Evolutionary conservation across 2,888 invertebrate genomes (phyloP).

Genomic region (Blomia tropicalis): DNA sequence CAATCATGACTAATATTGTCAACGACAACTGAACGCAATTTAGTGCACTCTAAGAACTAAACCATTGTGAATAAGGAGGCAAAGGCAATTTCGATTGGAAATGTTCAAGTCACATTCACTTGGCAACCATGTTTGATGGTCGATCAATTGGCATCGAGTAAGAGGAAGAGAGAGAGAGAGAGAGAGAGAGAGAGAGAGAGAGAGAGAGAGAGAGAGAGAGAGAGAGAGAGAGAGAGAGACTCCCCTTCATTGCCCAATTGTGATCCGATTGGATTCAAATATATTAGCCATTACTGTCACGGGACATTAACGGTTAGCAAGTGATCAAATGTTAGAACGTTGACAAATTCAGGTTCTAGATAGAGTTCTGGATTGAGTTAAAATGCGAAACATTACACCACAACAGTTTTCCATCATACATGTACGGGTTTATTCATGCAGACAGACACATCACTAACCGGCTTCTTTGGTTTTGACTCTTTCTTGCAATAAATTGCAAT

Average conservation of each 20-base stretch:
- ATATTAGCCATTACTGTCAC: no score
- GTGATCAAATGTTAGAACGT: background rate
- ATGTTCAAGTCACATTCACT: background rate
- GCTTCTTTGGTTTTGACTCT: no score
- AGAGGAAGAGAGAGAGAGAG: background rate
- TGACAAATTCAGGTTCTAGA: conserved; percentile 3
- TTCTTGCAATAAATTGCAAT: no score
- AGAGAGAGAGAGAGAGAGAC: background rate
- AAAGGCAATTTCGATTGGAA: background rate
- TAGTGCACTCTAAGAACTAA: background rate
- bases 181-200: no score
- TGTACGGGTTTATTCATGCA: no score
- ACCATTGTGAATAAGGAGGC: no score
- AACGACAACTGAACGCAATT: background rate
- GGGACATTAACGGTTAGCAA: background rate
- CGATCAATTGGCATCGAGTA: background rate
- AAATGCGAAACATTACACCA: conserved; percentile 1
- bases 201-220: no score
- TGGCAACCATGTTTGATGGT: background rate
- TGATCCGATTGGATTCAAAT: no score
- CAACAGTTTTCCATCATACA: no score
- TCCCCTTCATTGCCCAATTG: background rate
- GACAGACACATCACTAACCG: no score
- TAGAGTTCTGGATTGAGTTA: no score
- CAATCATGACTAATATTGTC: background rate